A percentile compares a stretch with the other conserved stretches of the same genome.
These are phyloP conservation scores for Griposia aprilina DNA, from an alignment of 2,888 invertebrate genomes.

Conservation along the genomic window DNA sequence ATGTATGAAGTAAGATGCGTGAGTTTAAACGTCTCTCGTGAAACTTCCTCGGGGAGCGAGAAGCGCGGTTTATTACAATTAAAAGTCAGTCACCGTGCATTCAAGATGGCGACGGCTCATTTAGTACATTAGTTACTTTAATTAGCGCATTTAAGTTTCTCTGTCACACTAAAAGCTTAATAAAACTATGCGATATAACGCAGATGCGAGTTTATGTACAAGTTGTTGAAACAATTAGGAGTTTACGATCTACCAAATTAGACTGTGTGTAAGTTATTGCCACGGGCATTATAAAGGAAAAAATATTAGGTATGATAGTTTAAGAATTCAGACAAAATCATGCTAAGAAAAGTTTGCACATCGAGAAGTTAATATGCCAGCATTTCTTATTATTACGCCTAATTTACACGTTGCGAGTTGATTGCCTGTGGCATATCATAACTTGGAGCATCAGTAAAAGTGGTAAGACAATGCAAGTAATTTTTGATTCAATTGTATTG, in stretches of 20 bases:
- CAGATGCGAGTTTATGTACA: slow-evolving; percentile 21
- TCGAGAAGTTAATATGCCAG: neutral
- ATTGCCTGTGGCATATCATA: neutral
- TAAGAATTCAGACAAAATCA: neutral
- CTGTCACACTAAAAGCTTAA: slow-evolving; percentile 51
- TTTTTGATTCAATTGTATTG: neutral
- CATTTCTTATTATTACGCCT: neutral
- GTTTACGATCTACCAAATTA: slow-evolving; percentile 27
- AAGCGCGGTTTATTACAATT: slow-evolving; percentile 78
- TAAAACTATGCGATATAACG: slow-evolving; percentile 47
- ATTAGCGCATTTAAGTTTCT: slow-evolving; percentile 71
- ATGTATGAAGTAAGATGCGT: slow-evolving; percentile 65
- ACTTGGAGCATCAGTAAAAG: neutral
- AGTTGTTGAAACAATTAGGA: slow-evolving; percentile 38
- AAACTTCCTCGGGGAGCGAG: slow-evolving; percentile 62
- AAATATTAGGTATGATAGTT: neutral
- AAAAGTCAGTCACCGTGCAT: slow-evolving; percentile 74
- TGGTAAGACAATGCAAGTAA: neutral
- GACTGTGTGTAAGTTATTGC: slow-evolving; percentile 4
- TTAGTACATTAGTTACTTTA: slow-evolving; percentile 71
- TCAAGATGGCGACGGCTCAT: slow-evolving; percentile 67
- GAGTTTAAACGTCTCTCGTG: slow-evolving; percentile 61
- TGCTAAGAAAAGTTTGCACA: neutral
- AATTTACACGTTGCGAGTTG: neutral
- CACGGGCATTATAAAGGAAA: neutral